Conservation (phyloP, 2,113 vertebrate species). For the Hipposideros armiger region DNA sequence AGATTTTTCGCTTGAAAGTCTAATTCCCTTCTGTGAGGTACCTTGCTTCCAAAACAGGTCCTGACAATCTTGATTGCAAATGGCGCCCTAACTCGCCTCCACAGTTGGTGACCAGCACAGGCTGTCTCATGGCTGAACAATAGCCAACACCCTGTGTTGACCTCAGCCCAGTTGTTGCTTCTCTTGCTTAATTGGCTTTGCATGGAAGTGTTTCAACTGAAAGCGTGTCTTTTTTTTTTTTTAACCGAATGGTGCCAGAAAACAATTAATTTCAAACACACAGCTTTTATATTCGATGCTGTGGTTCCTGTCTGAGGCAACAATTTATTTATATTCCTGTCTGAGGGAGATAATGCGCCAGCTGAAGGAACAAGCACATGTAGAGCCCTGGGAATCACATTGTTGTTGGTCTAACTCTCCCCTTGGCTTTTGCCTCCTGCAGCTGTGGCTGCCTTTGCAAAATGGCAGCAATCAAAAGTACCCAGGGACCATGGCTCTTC, state of each 20-base stretch:
- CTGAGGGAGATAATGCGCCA: slow-evolving; percentile 72
- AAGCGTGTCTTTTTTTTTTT: slow-evolving; percentile 42
- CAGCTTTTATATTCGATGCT: slow-evolving; percentile 71
- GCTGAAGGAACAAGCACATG: slow-evolving; percentile 71
- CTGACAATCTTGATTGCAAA: not conserved
- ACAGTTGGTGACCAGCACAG: slow-evolving; percentile 28
- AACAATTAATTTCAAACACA: slow-evolving; percentile 70
- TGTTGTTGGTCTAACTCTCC: not conserved
- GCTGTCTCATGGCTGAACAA: not conserved
- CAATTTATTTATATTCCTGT: slow-evolving; percentile 81
- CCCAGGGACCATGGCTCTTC: not conserved
- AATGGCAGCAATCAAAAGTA: slow-evolving; percentile 43
- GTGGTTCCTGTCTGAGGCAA: slow-evolving; percentile 76
- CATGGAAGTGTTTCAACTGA: slow-evolving; percentile 38
- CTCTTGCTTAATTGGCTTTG: slow-evolving; percentile 61
- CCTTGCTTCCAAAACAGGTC: not conserved
- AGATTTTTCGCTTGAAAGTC: not conserved
- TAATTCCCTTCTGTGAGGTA: not conserved
- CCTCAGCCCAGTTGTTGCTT: slow-evolving; percentile 16
- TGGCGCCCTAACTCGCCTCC: not conserved
- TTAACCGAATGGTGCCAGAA: slow-evolving; percentile 66
- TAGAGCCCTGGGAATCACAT: slow-evolving; percentile 47
- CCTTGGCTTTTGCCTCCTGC: slow-evolving; percentile 69
- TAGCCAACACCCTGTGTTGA: slow-evolving; percentile 30
- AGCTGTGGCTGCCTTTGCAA: slow-evolving; percentile 51